Evolutionary conservation across 92 coral and sea anemone genomes (phyloP), one percentile per base, ranked within the genome.

Genomic region (Porites lobata): DNA sequence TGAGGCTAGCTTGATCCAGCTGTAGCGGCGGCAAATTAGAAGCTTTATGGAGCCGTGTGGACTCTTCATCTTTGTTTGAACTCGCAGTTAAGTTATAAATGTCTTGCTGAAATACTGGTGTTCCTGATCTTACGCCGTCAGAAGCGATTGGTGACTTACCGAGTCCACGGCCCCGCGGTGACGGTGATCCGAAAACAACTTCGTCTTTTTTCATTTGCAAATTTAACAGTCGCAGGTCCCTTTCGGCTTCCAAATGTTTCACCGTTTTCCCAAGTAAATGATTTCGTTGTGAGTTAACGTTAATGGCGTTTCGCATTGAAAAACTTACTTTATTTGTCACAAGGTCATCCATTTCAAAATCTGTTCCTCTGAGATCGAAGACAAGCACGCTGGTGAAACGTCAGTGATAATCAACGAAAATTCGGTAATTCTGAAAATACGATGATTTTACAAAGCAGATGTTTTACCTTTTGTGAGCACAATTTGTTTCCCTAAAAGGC

Each of bases 191-290:
- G 14, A 75, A 86, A 18, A 72, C 75, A 6, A 95, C 80, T 69
- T 93, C 94, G 69, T 95, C 94, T 50, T 74, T 93, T 61, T 89
- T 79, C 9, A 93, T 81, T 80, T 95, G 92, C 72, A 95, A 43
- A 75, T 94, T 93, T 72, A 89, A 78, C 78, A 95, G 81, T 32
- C 90, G 88, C 78, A 91, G 63, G 79, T 95, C 92, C 78, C 96
- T 86, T 59, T 95, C 93, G 4, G 92, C 94, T 84, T 95, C 98
- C 64, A 95, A 68, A 80, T 65, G 82, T 54, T 76, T 95, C 9
- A 95, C 93, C 72, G 61, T 84, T 81, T 86, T 85, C 8, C 68
- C 87, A 66, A 95, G 92, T 18, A 79, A 84, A 50, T 93, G 96
- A 56, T 58, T 90, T 51, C 80, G 78, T 12, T 64, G 86, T 52